Percentiles rank a stretch among this genome's conserved stretches.
Evolutionary conservation across 2,113 vertebrate genomes (phyloP).

Genomic region (Camelus dromedarius): DNA sequence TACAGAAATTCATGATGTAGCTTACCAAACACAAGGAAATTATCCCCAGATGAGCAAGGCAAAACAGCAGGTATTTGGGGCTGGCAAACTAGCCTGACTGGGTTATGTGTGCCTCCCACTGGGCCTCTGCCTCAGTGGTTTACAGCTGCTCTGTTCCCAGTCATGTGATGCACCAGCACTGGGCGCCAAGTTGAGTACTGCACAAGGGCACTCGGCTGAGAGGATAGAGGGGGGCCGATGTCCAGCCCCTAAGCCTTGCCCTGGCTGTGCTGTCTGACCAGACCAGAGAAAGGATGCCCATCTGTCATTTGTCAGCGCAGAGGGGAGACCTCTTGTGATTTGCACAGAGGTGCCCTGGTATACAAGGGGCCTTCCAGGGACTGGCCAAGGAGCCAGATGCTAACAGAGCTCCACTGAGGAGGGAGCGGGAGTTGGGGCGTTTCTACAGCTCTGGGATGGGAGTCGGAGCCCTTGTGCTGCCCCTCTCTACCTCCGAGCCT

Average conservation of each 20-base stretch:
- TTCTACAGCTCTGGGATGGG: background rate
- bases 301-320: background rate
- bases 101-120: accelerated
- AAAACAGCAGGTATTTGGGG: background rate
- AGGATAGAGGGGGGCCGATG: accelerated
- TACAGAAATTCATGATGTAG: background rate
- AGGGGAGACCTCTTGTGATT: background rate
- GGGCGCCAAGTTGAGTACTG: background rate
- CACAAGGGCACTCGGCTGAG: background rate
- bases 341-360: background rate
- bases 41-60: background rate
- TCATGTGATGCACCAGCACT: background rate
- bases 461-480: background rate
- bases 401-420: background rate
- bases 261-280: background rate
- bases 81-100: background rate
- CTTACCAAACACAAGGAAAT: background rate
- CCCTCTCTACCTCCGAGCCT: background rate
- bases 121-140: background rate
- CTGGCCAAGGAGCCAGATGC: background rate
- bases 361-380: background rate
- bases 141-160: background rate
- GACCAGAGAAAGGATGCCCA: background rate
- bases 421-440: background rate
- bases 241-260: background rate